Evolutionary conservation across 2,113 vertebrate genomes (phyloP), one percentile per base, ranked within the genome.

Genomic region (Pyrgilauda ruficollis): DNA sequence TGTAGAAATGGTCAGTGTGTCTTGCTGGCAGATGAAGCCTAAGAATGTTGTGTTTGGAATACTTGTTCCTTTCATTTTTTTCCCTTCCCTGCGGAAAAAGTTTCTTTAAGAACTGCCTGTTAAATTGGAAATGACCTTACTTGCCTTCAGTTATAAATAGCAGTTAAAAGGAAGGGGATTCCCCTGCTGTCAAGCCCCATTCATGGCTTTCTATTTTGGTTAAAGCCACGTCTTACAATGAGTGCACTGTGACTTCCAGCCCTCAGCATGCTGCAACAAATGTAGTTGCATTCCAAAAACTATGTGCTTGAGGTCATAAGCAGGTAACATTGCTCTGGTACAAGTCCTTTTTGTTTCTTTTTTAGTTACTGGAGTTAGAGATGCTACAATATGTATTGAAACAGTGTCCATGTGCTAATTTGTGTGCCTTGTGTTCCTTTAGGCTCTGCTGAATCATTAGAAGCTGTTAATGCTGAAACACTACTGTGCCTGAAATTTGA

Each of bases 161-260:
- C 15, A 63, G 28, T 23, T 22, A 44, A 70, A 63, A 31, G 52
- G 64, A 85, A 76, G 74, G 67, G 59, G 79, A 69, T 90, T 94
- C 74, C 73, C 70, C 76, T 87, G 61, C 79, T 69, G 49, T 61
- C 39, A 67, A 43, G 8, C 31, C 28, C 55, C 78, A 87, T 90
- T 79, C n/a, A 55, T 85, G 52, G 47, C 44, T 68, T 96, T 95
- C 89, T 92, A 15, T 82, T 94, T 96, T 33, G 67, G 73, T 58
- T 59, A 26, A 64, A 78, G 50, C 41, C 13, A 1, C 74, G 47
- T 83, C 47, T 72, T 77, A 7, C 44, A 39, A 18, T 70, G 56
- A 39, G 28, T 66, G 43, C 30, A 11, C 37, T 81, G 49, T 62
- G 76, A 81, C 80, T 96, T 93, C 22, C 37, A 58, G 49, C 46